Base-by-base conservation (phyloP, 2,888 invertebrate genomes). In the Ctenicera cuprea region DNA sequence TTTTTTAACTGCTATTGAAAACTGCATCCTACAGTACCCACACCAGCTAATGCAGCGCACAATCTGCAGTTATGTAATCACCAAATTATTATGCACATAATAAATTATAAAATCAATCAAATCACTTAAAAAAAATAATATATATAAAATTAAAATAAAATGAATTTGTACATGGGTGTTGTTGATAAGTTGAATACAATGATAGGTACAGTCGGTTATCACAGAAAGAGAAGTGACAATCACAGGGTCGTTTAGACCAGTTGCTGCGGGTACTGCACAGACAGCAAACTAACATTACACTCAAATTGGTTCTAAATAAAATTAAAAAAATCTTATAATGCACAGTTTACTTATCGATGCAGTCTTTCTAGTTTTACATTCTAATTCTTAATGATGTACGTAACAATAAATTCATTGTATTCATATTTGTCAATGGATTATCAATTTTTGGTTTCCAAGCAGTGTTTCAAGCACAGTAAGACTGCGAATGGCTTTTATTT, bases 361-460 rank as follows among this genome's bases (percentile, higher is more conserved):
- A 87, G 86, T 87, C 86, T 87, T 86, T 85, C 85, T 86, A 86
- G 77, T 84, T 86, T n/a, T 75, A 83, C 84, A 43, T 80, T 83
- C 85, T 85, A 86, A 85, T 81, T 84, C 85, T 85, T 85, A 86
- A 85, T 81, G 83, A 74, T 70, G 71, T 76, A 76, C 82, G 86
- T 87, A 86, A 86, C 83, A 85, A 85, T 87, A 87, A 87, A 86
- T 87, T 87, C 87, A 87, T 87, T 87, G 87, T 87, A 87, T 87
- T 84, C 81, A 86, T 86, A 86, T 86, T 86, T 86, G 86, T 87
- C 86, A 86, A 87, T 86, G 86, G 86, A 86, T 86, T 87, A 86
- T 86, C 86, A 85, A 80, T 81, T 80, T 81, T 83, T 78, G 80
- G 82, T 84, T 78, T 84, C 80, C 76, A 86, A 86, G 85, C 85